Evolutionary conservation across 2,888 invertebrate genomes (phyloP), one percentile per base, ranked within the genome.

Genomic region (Parnassius glacialis): DNA sequence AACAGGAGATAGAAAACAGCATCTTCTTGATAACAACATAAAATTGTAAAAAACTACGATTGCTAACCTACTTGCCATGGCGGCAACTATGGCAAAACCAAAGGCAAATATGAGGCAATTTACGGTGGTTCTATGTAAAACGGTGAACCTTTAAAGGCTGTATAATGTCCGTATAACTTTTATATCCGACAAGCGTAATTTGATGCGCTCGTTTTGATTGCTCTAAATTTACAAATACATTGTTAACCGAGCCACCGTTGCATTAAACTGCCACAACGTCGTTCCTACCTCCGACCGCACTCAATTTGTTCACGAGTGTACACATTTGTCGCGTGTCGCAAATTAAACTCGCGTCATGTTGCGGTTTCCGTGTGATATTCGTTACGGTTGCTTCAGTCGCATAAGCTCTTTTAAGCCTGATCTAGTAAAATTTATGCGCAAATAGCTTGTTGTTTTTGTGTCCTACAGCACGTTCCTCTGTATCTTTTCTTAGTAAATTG

Each of bases 231-330:
- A 56, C 25, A 42, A 50, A 59, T 59, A 50, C 53, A 53, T 59
- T 50, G 59, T 59, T 53, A 59, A 45, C 43, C 25, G 50, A 48
- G 20, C 48, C 59, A 50, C 10, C 42, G 56, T 52, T 42, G 61
- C 61, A 52, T 61, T 57, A 57, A 61, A 57, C 57, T 57, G 52
- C 43, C 58, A 52, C 48, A 57, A 57, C 53, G 25, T 2, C 3
- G 61, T 47, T n/a, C 57, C 47, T 34, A 13, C 52, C 43, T 20
- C 34, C 57, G 34, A 62, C 62, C 50, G 43, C 61, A 62, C 57
- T 62, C 61, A 57, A 62, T 57, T 57, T 57, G 61, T 57, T 57
- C 47, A 57, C 57, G 25, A 53, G 48, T 57, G 51, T 50, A 58
- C 16, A 54, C 50, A 55, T 59, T 53, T 59, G 59, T 59, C 34